These are phyloP conservation scores for Chaetophractus vellerosus DNA, from an alignment of 2,797 vertebrate species.

Conservation along the genomic window DNA sequence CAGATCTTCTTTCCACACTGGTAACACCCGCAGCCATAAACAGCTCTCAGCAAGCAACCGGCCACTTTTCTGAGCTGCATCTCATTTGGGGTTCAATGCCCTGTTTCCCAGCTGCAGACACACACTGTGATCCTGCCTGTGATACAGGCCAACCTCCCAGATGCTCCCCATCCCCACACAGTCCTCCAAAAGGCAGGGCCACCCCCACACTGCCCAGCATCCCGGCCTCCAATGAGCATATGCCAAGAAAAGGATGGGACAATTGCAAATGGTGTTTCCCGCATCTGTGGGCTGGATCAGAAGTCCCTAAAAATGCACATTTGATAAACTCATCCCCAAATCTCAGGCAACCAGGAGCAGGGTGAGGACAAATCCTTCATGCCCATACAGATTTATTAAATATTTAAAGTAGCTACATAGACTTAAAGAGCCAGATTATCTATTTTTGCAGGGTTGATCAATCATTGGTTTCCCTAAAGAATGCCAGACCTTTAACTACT, in stretches of 20 bases:
- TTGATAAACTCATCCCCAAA: constrained; percentile 83
- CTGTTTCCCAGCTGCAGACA: constrained; percentile 15
- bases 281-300: constrained; percentile 49
- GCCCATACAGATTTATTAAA: constrained; percentile 85
- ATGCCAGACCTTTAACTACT: constrained; percentile 88
- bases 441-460: constrained; percentile 88
- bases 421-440: constrained; percentile 87
- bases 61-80: background rate
- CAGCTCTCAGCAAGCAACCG: background rate
- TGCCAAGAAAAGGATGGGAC: constrained; percentile 55
- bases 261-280: constrained; percentile 75
- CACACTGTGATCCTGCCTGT: background rate
- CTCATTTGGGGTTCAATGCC: background rate
- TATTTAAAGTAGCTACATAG: constrained; percentile 89
- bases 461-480: constrained; percentile 88
- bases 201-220: background rate
- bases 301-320: constrained; percentile 70
- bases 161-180: background rate
- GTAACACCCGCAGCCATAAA: background rate
- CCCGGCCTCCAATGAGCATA: background rate
- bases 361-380: constrained; percentile 79
- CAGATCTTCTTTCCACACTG: background rate
- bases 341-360: constrained; percentile 65
- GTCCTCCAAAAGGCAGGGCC: background rate
- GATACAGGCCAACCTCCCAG: constrained; percentile 11